Evolutionary conservation across 2,797 vertebrate species (phyloP), one percentile per base, ranked within the genome.

Genomic region (Parambassis ranga): DNA sequence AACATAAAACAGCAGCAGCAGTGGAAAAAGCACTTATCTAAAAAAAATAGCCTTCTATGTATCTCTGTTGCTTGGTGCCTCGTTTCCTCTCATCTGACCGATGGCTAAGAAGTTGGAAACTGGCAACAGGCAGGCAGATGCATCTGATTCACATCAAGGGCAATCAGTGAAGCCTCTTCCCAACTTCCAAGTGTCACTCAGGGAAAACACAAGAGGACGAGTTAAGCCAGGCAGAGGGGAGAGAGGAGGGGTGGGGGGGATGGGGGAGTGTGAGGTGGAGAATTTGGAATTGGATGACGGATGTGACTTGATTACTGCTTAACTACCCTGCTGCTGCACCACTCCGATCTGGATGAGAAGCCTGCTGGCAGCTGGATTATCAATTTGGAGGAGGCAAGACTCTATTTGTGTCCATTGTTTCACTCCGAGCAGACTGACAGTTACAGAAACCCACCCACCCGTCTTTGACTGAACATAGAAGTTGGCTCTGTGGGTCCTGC

Each of bases 251-350:
- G n/a, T n/a, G 35, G 3, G 10, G 24, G 41, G 5, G 14, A 23
- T 10, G 6, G 16, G 11, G 10, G 36, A 4, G 47, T 10, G 61
- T 19, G 67, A 76, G 70, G 75, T 71, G 62, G 55, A 65, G 83
- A 78, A 82, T 85, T 71, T 75, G 47, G 75, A 88, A 83, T 78
- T 60, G 86, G 72, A 86, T 83, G 84, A 90, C 64, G 60, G 81
- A 89, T 89, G 81, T 87, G 87, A 84, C 83, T 86, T 86, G 81
- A 88, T 85, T 85, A 82, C 82, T 77, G 71, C 84, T 77, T 88
- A 85, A 85, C 78, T 75, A 78, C 38, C 77, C 77, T 69, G 74
- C 66, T 85, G 83, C 59, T 86, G 75, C 72, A 63, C 57, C 75
- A 56, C 56, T 74, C 55, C 9, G 58, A 65, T 77, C 49, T 79